phyloP scores from a whole-genome alignment of 2,888 invertebrate genomes.

The Sarcophaga caerulescens region DNA sequence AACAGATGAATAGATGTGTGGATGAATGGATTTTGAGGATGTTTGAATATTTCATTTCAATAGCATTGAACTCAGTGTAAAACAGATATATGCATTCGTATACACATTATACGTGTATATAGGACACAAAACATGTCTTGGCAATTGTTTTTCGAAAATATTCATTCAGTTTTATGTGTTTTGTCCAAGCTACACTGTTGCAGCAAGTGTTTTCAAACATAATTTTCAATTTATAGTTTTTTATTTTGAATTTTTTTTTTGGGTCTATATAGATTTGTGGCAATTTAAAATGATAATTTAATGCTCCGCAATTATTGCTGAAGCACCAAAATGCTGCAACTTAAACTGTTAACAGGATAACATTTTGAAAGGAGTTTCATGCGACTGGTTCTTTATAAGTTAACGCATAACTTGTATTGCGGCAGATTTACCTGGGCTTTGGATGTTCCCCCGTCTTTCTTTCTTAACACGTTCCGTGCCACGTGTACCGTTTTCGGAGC shows the following conservation, averaged over 20 bases:
- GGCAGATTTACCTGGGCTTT: too few species aligned
- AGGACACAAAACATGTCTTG: conserved; percentile 21
- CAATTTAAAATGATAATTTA: conserved; percentile 63
- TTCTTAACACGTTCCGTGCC: too few species aligned
- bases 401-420: too few species aligned
- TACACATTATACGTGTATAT: background rate
- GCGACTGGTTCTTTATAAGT: too few species aligned
- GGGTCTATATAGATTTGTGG: background rate
- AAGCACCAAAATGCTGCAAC: background rate
- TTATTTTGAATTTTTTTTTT: background rate
- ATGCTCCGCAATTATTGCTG: conserved; percentile 30
- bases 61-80: background rate
- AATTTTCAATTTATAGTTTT: conserved; percentile 24
- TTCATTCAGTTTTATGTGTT: background rate
- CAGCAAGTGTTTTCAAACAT: conserved; percentile 7
- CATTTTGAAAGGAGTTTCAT: too few species aligned
- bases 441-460: too few species aligned
- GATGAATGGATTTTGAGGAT: background rate
- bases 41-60: conserved; percentile 22
- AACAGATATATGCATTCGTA: background rate
- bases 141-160: conserved; percentile 24
- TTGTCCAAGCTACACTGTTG: background rate
- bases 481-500: too few species aligned
- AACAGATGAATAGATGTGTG: background rate
- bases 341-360: background rate